Base-by-base conservation (phyloP, 2,888 invertebrate species). In the Clivina fossor region DNA sequence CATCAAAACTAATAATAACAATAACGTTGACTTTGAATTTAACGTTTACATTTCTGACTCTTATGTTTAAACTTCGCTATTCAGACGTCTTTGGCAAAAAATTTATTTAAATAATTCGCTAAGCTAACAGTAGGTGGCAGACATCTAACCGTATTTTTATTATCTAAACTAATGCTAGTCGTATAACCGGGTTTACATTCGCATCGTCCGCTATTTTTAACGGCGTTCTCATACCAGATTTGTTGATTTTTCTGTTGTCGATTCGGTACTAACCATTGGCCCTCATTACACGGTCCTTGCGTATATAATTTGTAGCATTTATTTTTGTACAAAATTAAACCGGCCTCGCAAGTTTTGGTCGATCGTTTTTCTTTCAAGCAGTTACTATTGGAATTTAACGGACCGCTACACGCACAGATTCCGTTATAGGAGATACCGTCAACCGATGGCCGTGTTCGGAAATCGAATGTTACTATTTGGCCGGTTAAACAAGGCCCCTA, bases 341-440 rank as follows among this genome's bases (percentile, higher is more conserved):
- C 88, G 1, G 67, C 63, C 37, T 66, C 62, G 40, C 65, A 64
- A 58, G 35, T 59, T 61, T 32, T 63, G 63, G 18, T 57, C 57
- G 49, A 53, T 26, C 19, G 56, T 50, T 35, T 54, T 61, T 61
- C 50, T 54, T 56, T 55, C n/a, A 47, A 46, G 58, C 66, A 65
- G 7, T 58, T 57, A 16, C 49, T 46, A 19, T 60, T 63, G 68
- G 64, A 53, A 69, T 67, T 32, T 64, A 68, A 61, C 75, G 76
- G 24, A 54, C 47, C 19, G 48, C 30, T 20, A 49, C 91, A 91
- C 5, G 85, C 85, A 65, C 92, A 92, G 41, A 88, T 81, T 0
- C 91, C 92, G 63, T 89, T 88, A 70, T 89, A 90, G 40, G 89
- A 88, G 37, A 90, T 80, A 0, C 90, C 91, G 65, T 90, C 90